A percentile compares a stretch with the other conserved stretches of the same genome.
Evolutionary conservation across 2,113 vertebrate genomes (phyloP).

Genomic region (Lamprologus ornatipinnis): DNA sequence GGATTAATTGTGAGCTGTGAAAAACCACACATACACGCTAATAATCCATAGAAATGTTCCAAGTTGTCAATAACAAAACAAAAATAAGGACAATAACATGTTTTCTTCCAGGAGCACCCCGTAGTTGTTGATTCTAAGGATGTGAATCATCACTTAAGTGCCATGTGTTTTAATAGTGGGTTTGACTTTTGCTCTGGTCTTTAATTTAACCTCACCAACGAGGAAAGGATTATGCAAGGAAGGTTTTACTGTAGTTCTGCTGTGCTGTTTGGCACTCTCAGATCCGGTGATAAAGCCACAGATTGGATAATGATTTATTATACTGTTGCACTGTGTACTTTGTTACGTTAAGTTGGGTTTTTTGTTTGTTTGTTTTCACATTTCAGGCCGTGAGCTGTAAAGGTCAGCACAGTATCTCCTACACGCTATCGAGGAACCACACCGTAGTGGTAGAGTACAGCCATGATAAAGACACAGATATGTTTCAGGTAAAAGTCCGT

Average conservation of each 20-base stretch:
- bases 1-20: background rate
- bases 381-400: conserved; percentile 91
- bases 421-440: conserved; percentile 92
- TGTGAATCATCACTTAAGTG: background rate
- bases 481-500: conserved; percentile 88
- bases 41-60: background rate
- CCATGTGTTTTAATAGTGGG: background rate
- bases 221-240: background rate
- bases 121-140: background rate
- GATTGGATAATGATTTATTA: background rate
- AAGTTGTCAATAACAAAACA: background rate
- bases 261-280: background rate
- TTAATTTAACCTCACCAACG: background rate
- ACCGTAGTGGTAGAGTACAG: conserved; percentile 96
- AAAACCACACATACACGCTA: background rate
- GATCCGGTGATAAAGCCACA: background rate
- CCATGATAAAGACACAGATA: conserved; percentile 94
- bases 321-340: background rate
- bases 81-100: background rate
- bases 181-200: background rate
- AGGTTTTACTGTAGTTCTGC: background rate
- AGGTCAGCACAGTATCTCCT: conserved; percentile 97
- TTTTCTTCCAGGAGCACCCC: background rate
- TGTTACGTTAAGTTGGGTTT: background rate
- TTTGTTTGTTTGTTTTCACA: background rate